Percentiles rank a stretch among this genome's conserved stretches.
Evolutionary conservation across 2,797 vertebrate genomes (phyloP).

Genomic region (Gambusia yucatana): DNA sequence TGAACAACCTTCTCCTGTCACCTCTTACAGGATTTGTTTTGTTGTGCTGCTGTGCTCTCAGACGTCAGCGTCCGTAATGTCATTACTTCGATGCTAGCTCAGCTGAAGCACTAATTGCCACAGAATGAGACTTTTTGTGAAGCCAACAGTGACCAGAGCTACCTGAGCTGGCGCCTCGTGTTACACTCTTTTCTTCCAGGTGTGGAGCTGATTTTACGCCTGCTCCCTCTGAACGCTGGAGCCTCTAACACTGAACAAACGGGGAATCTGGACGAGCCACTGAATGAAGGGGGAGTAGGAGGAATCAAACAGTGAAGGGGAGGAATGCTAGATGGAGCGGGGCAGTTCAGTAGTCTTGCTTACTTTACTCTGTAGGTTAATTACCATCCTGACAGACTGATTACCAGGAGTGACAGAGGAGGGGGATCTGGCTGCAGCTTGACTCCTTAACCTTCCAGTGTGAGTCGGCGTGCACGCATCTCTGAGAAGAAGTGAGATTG

Average conservation of each 20-base stretch:
- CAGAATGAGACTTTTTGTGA: constrained; percentile 1
- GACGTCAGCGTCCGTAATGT: not conserved
- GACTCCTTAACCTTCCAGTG: constrained; percentile 66
- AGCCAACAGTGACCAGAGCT: not conserved
- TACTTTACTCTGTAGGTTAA: constrained; percentile 80
- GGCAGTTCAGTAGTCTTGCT: constrained; percentile 77
- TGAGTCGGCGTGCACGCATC: constrained; percentile 23
- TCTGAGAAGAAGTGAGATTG: constrained; percentile 26
- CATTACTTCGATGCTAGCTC: not conserved
- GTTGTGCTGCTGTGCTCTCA: not conserved
- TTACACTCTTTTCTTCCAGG: not conserved
- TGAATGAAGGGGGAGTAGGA: constrained; percentile 48
- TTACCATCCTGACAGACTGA: constrained; percentile 80
- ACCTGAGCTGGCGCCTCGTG: not conserved
- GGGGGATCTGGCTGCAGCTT: constrained; percentile 64
- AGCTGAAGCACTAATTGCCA: not conserved
- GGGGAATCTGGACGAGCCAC: constrained; percentile 55
- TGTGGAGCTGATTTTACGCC: constrained; percentile 7
- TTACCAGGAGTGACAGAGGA: constrained; percentile 72
- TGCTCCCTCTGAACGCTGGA: constrained; percentile 34
- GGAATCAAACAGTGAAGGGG: constrained; percentile 58
- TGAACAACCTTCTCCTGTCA: not conserved
- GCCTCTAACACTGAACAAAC: constrained; percentile 53
- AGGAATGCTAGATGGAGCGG: constrained; percentile 69
- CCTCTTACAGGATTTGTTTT: not conserved